Base-by-base conservation (phyloP, 2,113 vertebrate species). In the Pseudolaguvia tuberculata region DNA sequence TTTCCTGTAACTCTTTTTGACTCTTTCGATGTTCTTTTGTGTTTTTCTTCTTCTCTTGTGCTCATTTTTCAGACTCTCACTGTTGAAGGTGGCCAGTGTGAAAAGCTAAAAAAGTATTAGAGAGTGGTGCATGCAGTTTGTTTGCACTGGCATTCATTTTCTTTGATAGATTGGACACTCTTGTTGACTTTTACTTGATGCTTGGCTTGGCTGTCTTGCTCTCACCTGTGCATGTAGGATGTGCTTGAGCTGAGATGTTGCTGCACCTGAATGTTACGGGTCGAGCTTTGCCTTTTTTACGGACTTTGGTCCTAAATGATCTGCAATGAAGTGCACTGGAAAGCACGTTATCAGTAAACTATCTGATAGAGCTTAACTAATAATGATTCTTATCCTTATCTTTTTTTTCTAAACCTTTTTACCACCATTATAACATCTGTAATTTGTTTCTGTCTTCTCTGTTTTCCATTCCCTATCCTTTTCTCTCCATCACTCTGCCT, bases 31-130 rank as follows among this genome's bases (percentile, higher is more conserved):
- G 14, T 79, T n/a, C 63, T 17, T 55, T 45, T 70, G 42, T 78
- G 13, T 67, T 27, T 59, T 72, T 52, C 73, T 78, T 25, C 57
- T 25, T 78, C 70, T 73, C 48, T 69, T 75, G 70, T 79, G 47
- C 76, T 79, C 74, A 23, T 82, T 75, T 80, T 80, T 69, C 81
- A 82, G 81, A 82, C 72, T 74, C 80, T 80, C 62, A 80, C 67
- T 79, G 71, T 82, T 71, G 78, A 82, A 79, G 75, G 48, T 68
- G 61, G 78, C 68, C 75, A 76, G 69, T 80, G 69, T 82, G 81
- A 80, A 67, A 79, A 72, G 65, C 69, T 77, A 59, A 79, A 74
- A 76, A 80, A 75, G 75, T 78, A 75, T 82, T 75, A 58, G 48
- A 63, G 14, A 65, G 56, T 75, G 47, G 48, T 48, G 58, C 71